phyloP scores from a whole-genome alignment of 2,888 invertebrate genomes.

The Campopleginae sp. region DNA sequence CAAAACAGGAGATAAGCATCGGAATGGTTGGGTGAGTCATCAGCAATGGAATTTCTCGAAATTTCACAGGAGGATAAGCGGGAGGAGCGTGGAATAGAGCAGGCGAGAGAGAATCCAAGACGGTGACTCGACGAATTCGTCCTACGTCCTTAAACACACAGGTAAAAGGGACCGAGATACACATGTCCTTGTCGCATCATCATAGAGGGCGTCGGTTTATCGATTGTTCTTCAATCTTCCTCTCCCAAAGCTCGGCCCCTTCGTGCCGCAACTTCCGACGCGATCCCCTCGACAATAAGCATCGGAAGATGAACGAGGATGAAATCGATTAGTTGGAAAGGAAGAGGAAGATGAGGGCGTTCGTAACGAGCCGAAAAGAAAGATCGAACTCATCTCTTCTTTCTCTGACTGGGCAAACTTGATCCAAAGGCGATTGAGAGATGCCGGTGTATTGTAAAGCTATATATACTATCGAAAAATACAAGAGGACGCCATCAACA shows the following conservation, averaged over 20 bases:
- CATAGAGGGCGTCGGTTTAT: constrained; percentile 24
- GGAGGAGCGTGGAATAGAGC: not conserved
- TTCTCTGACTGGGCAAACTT: constrained; percentile 41
- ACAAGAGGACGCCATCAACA: constrained; percentile 7
- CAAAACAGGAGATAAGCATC: constrained; percentile 27
- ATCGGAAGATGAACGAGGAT: constrained; percentile 33
- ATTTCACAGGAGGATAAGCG: constrained; percentile 23
- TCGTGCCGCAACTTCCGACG: not conserved
- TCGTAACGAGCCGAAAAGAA: constrained; percentile 37
- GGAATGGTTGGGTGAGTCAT: constrained; percentile 31
- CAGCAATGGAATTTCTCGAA: constrained; percentile 48
- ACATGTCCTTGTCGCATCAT: constrained; percentile 16
- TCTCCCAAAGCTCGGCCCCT: not conserved
- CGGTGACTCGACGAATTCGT: constrained; percentile 38
- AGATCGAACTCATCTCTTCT: constrained; percentile 5
- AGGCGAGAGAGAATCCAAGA: constrained; percentile 29
- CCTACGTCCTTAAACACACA: constrained; percentile 2
- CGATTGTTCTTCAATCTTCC: constrained; percentile 36
- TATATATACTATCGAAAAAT: constrained; percentile 23
- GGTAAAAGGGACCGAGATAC: constrained; percentile 7
- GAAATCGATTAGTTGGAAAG: constrained; percentile 44
- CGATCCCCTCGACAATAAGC: constrained; percentile 26
- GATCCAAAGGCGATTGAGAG: constrained; percentile 21
- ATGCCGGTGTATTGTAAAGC: constrained; percentile 8
- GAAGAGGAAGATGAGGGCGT: not conserved